Conservation (phyloP, 1,140 invertebrate species). For the Stratiolaelaps scimitus region DNA sequence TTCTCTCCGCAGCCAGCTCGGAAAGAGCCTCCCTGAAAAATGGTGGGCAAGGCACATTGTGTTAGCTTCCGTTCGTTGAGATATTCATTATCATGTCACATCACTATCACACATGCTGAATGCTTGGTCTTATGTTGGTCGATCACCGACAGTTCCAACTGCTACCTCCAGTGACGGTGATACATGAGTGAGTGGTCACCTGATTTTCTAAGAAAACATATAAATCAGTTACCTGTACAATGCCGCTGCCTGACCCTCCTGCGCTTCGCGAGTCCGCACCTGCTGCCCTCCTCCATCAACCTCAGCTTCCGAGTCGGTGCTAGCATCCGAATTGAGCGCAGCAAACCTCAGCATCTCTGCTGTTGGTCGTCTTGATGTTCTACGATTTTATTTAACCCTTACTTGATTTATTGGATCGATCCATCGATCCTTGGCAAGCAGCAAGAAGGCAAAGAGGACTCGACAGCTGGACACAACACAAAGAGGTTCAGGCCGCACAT, state of each 20-base stretch:
- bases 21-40: slow-evolving; percentile 2
- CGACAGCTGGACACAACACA: no score
- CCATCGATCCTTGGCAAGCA: no score
- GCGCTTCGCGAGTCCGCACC: slow-evolving; percentile 4
- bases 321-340: slow-evolving; percentile 12
- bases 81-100: no score
- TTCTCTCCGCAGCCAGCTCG: background rate
- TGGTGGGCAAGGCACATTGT: background rate
- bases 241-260: slow-evolving; percentile 9
- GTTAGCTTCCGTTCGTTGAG: background rate
- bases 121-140: no score
- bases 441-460: no score
- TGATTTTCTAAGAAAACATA: background rate
- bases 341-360: slow-evolving; percentile 8
- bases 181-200: background rate
- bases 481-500: no score
- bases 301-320: background rate
- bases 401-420: no score
- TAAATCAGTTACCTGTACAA: slow-evolving; percentile 6
- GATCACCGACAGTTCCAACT: no score
- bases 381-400: no score
- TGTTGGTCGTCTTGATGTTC: no score
- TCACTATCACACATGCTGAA: no score
- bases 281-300: background rate
- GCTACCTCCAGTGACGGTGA: background rate